Evolutionary conservation across 2,113 vertebrate genomes (phyloP), one percentile per base, ranked within the genome.

Genomic region (Aramus guarauna): DNA sequence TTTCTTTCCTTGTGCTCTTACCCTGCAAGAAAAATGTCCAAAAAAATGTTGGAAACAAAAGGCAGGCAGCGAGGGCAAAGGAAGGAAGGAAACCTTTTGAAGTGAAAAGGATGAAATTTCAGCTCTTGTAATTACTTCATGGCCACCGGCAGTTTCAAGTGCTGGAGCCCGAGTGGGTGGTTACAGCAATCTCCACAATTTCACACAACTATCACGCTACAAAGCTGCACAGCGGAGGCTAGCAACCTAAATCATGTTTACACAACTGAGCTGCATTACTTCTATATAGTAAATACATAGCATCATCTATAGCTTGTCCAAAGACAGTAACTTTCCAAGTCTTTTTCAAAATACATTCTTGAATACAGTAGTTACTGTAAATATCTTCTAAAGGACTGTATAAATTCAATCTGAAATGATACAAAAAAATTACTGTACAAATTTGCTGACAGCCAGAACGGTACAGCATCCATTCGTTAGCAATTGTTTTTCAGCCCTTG

Each of bases 321-420:
- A 88, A 90, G 79, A 96, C 34, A 12, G 66, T 27, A 48, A 92
- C 77, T 95, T 89, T 85, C 85, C 64, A 80, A 50, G 48, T n/a
- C 63, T 75, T 78, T 89, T 94, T 76, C 55, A 88, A 97, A 96
- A 85, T 96, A 96, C 87, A 95, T 95, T 97, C 97, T 93, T 94
- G 58, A 95, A 96, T 97, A 96, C 94, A 98, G 93, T 75, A 97
- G 86, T 92, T 96, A 90, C 97, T 95, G 95, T 97, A 97, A 96
- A 63, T 88, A 87, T 78, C 50, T 91, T 80, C 53, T 93, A 82
- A 73, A 90, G 73, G 69, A 95, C n/a, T 88, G 72, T 71, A 93
- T 41, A 79, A 91, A 84, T 87, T 84, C 79, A 30, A 93, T 53
- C 84, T 93, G 75, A 84, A 95, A 77, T 73, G 53, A 80, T 79